These are phyloP conservation scores for Phocoena sinus DNA, from an alignment of 2,113 vertebrate genomes.

Conservation along the genomic window DNA sequence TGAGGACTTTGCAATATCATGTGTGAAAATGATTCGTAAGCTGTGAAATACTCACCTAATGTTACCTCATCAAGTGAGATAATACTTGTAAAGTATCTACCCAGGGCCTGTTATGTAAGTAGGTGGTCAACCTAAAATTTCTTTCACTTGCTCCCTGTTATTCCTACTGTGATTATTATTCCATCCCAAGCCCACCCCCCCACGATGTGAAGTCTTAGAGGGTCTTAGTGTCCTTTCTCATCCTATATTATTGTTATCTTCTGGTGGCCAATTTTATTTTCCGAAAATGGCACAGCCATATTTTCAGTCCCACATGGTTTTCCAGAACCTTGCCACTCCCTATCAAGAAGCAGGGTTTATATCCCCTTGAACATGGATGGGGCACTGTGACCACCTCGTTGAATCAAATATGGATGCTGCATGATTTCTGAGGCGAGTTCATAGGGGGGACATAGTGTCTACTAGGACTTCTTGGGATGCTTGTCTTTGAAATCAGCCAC, in stretches of 20 bases:
- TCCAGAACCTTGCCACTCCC: not conserved
- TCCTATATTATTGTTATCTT: not conserved
- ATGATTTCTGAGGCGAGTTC: not conserved
- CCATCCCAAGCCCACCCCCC: not conserved
- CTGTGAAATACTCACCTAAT: not conserved
- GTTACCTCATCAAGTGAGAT: not conserved
- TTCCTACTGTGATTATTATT: not conserved
- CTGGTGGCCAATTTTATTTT: not conserved
- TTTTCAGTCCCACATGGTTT: not conserved
- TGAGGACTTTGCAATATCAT: not conserved
- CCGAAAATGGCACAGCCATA: not conserved
- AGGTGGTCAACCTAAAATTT: not conserved
- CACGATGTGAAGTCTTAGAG: not conserved
- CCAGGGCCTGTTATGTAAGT: not conserved
- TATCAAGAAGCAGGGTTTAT: not conserved
- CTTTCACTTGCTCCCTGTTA: not conserved
- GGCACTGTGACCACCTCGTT: not conserved
- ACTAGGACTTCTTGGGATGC: not conserved
- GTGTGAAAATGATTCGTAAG: not conserved
- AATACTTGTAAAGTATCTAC: not conserved
- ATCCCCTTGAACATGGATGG: rapidly evolving
- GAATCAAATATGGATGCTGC: rapidly evolving
- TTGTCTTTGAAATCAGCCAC: not conserved
- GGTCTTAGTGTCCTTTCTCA: not conserved
- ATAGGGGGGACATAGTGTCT: rapidly evolving